phyloP scores from a whole-genome alignment of 2,113 vertebrate genomes.

The Cyphomyrus plagiostoma region DNA sequence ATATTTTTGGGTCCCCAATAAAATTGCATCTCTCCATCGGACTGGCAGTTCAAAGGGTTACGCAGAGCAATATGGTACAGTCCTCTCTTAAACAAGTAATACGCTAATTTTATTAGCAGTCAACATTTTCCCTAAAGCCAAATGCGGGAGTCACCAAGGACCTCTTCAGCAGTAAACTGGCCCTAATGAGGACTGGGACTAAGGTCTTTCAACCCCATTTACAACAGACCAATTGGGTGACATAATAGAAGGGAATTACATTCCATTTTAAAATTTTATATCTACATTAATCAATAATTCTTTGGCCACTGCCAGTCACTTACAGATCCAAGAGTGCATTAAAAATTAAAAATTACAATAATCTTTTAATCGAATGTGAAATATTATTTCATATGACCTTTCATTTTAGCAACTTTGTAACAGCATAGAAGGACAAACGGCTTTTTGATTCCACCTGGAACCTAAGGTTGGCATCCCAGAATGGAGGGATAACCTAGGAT shows the following conservation, averaged over 20 bases:
- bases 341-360: neutral
- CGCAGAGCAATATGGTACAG: neutral
- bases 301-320: neutral
- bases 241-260: neutral
- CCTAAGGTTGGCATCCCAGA: neutral
- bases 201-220: neutral
- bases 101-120: neutral
- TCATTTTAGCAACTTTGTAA: neutral
- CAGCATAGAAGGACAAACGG: neutral
- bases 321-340: neutral
- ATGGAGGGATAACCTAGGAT: neutral
- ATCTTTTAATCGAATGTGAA: neutral
- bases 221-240: neutral
- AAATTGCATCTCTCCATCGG: neutral
- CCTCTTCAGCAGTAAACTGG: neutral
- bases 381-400: neutral
- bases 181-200: neutral
- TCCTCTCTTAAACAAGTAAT: neutral
- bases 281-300: neutral
- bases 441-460: neutral
- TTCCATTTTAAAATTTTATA: slow-evolving; percentile 4
- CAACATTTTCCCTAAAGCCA: neutral
- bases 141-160: neutral
- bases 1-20: neutral
- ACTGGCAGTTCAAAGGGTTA: neutral